Percentiles rank a stretch among this genome's conserved stretches.
These are phyloP conservation scores for Nephrocerus scutellatus DNA, from an alignment of 2,888 invertebrate species.

Conservation along the genomic window DNA sequence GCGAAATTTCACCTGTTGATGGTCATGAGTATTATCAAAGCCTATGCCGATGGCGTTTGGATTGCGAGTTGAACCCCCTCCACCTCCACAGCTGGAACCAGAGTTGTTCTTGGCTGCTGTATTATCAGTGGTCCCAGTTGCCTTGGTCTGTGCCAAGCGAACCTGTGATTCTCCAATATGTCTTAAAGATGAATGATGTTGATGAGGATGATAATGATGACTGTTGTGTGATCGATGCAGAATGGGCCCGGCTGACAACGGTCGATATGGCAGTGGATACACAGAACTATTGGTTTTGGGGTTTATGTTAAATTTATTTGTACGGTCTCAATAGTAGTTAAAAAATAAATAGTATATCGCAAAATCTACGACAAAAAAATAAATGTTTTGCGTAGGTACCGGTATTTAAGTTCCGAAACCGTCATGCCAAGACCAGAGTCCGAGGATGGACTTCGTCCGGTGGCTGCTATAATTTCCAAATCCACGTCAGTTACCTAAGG, in stretches of 20 bases:
- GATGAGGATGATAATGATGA: slow-evolving; percentile 25
- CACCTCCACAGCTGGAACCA: slow-evolving; percentile 1
- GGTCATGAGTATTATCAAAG: too few relatives aligned
- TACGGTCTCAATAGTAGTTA: slow-evolving; percentile 2
- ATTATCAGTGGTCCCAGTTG: slow-evolving; percentile 28
- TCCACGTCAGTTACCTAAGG: slow-evolving; percentile 47
- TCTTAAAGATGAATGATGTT: slow-evolving; percentile 41
- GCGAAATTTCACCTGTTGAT: too few relatives aligned
- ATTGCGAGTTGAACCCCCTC: slow-evolving; percentile 5
- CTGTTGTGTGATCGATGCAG: slow-evolving; percentile 41
- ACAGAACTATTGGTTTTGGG: slow-evolving; percentile 37
- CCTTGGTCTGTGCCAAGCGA: slow-evolving; percentile 31
- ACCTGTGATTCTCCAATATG: slow-evolving; percentile 42
- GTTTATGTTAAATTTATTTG: slow-evolving; percentile 12
- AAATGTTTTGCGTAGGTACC: slow-evolving; percentile 47
- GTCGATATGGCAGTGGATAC: slow-evolving; percentile 46
- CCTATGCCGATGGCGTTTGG: too few relatives aligned
- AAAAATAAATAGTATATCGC: neutral
- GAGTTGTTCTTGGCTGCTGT: slow-evolving; percentile 22
- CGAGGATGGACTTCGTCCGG: slow-evolving; percentile 82
- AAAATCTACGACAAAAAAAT: neutral
- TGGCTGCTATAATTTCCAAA: slow-evolving; percentile 49
- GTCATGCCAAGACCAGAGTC: slow-evolving; percentile 91
- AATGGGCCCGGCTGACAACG: slow-evolving; percentile 48
- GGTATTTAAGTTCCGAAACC: slow-evolving; percentile 68